These are phyloP conservation scores for Sander lucioperca DNA, from an alignment of 2,113 vertebrate species.

Conservation along the genomic window DNA sequence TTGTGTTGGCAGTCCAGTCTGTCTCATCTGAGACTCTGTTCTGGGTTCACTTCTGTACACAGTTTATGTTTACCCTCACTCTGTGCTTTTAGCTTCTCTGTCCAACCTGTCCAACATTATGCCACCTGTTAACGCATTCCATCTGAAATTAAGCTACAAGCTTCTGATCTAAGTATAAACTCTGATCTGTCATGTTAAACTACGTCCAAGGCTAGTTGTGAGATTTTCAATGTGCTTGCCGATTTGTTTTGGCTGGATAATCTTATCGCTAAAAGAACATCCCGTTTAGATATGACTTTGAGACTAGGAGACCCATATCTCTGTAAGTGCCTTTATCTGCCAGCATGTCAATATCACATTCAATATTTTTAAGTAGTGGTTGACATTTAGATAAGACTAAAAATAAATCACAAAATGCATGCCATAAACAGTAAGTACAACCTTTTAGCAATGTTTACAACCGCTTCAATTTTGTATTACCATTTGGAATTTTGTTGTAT, in stretches of 20 bases:
- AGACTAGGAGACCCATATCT: neutral
- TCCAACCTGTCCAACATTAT: neutral
- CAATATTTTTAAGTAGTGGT: neutral
- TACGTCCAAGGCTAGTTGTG: neutral
- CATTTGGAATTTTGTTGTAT: neutral
- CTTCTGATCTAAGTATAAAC: neutral
- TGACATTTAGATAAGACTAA: neutral
- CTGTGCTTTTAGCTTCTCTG: conserved; percentile 3
- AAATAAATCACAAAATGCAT: neutral
- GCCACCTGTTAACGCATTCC: conserved; percentile 26
- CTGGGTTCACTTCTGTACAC: neutral
- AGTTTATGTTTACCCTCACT: neutral
- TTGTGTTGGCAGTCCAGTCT: conserved; percentile 1
- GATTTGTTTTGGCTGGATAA: neutral
- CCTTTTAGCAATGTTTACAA: neutral
- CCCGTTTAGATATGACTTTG: neutral
- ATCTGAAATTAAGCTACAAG: neutral
- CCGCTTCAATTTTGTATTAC: neutral
- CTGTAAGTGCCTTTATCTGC: neutral
- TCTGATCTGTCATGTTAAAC: neutral
- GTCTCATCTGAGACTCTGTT: neutral
- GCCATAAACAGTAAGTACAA: neutral
- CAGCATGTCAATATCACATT: neutral
- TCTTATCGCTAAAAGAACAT: conserved; percentile 3
- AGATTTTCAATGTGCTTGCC: neutral